phyloP scores from a whole-genome alignment of 2,888 invertebrate species.

The Agrilus mali region DNA sequence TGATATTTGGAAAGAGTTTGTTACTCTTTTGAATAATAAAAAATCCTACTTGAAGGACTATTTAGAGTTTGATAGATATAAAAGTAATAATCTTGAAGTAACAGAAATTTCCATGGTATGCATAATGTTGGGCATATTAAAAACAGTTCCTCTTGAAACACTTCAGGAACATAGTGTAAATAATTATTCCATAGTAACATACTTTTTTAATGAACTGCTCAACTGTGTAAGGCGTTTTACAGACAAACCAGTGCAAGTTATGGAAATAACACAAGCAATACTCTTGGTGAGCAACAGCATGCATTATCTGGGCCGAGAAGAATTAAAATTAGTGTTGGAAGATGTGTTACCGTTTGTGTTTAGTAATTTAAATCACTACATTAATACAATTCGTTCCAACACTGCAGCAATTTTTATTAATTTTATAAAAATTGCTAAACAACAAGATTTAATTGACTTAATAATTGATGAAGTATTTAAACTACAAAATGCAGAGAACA shows the following conservation, averaged over 20 bases:
- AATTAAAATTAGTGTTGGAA: conserved; percentile 23
- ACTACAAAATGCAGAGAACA: too few species aligned
- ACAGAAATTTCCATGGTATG: conserved; percentile 13
- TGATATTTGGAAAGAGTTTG: too few species aligned
- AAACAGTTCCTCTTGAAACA: conserved; percentile 15
- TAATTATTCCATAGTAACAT: conserved; percentile 19
- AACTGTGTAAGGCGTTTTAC: conserved; percentile 26
- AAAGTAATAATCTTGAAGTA: conserved; percentile 4
- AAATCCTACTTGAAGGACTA: neutral
- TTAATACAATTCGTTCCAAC: conserved; percentile 50
- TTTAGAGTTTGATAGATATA: neutral
- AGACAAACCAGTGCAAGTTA: conserved; percentile 20
- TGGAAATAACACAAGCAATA: conserved; percentile 25
- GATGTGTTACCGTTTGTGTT: conserved; percentile 38
- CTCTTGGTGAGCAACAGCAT: conserved; percentile 21
- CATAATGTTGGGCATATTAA: conserved; percentile 22
- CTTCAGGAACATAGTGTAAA: conserved; percentile 15
- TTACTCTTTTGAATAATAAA: neutral
- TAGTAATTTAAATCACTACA: conserved; percentile 48
- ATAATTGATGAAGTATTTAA: too few species aligned
- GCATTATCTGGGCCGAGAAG: conserved; percentile 15
- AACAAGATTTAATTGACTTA: conserved; percentile 9
- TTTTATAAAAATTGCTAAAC: conserved; percentile 30
- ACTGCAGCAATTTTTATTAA: conserved; percentile 39
- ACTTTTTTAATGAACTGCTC: conserved; percentile 24